Base-by-base conservation (phyloP, 1,140 invertebrate genomes). In the Drosophila fuyamai region DNA sequence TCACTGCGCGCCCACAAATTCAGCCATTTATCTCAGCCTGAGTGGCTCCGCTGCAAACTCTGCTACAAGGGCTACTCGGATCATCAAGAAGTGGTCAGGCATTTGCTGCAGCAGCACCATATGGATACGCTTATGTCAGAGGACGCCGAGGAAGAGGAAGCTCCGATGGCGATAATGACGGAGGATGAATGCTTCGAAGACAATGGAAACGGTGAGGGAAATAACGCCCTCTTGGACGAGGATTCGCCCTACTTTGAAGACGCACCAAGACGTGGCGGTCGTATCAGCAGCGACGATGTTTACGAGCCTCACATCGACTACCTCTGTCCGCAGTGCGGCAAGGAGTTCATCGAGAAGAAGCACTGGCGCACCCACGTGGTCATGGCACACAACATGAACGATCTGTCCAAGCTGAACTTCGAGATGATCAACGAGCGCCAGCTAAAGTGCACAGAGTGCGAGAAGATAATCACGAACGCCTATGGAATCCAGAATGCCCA, bases 401-500 rank as follows among this genome's bases (percentile, higher is more conserved):
- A 92, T 54, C 48, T 92, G 44, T 43, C 65, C 14, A 85, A 81
- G 55, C 57, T 92, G 4, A 92, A 92, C 40, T 92, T 92, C 58
- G 76, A 75, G 23, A 67, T 84, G 18, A 71, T 92, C 27, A 90
- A 79, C 35, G 90, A 92, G 8, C 75, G 81, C 4, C 86, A 92
- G 54, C 40, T 92, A 0, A 84, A 83, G 27, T 92, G 90, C 63
- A 84, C 67, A 1, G 78, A 89, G 46, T 92, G 90, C 48, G 90
- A 85, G 0, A 92, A 92, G 60, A 85, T 92, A 13, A 92, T 92
- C 5, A 92, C 90, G 7, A 92, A 92, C 54, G 90, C 90, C 4
- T 92, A 92, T 58, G 90, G 90, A 7, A 86, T 92, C 50, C 90
- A 92, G 75, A 92, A 92, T 74, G 90, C 90, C 0, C 90, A 92